Base-by-base conservation (phyloP, 2,888 invertebrate species). In the Caenorhabditis zanzibari region DNA sequence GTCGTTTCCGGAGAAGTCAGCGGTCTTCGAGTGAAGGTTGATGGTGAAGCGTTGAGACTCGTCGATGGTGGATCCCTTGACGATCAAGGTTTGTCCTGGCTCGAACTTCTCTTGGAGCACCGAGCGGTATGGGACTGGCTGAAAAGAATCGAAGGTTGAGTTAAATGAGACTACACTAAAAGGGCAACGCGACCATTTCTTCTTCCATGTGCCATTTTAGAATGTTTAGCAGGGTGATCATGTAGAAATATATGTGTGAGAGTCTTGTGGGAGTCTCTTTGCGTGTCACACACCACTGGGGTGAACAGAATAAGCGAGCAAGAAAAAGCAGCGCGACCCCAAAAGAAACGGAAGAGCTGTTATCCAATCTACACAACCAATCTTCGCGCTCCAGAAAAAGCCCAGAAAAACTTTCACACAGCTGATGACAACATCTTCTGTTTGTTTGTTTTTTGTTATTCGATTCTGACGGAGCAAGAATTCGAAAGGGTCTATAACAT, bases 1-100 rank as follows among this genome's bases (percentile, higher is more conserved):
- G 72, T 92, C 91, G 85, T 92, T 91, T 69, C 91, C 91, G 80
- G 89, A 89, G 89, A 91, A 91, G 84, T 91, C 91, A 59, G 91
- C 90, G 16, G 89, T 79, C 85, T 90, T 90, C 85, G 85, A 85
- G 86, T 91, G 91, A 41, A 91, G 83, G 84, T 90, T 91, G 88
- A 91, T 88, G 75, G 90, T 91, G 89, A 91, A 91, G 12, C 90
- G 82, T 75, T 89, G 89, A 19, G 89, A 88, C 79, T 91, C 90
- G 64, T 90, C 90, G 80, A 90, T 90, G 74, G 91, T 90, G 59
- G 89, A 88, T 82, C 91, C 91, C 85, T 90, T 90, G 82, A 91
- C 89, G 75, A 92, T 91, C 73, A 91, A 83, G 16, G 91, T 91
- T 81, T 91, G 91, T 82, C 91, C 91, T 44, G 88, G 88, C 82